Percentiles rank a stretch among this genome's conserved stretches.
These are phyloP conservation scores for Drosophila paulistorum DNA, from an alignment of 1,140 invertebrate genomes.

Conservation along the genomic window DNA sequence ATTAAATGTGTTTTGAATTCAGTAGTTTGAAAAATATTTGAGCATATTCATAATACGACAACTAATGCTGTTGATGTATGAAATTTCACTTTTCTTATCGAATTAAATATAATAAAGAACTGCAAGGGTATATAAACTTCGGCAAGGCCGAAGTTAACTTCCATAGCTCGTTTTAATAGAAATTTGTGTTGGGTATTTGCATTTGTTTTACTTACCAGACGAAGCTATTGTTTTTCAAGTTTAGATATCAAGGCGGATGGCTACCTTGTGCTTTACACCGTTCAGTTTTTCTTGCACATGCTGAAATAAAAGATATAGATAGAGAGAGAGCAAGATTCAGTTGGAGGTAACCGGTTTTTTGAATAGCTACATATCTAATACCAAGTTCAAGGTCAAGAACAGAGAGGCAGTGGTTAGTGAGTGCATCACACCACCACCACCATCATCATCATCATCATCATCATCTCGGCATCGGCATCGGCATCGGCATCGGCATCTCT, in stretches of 20 bases:
- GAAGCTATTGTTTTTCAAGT: conserved; percentile 38
- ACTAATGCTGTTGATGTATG: no score
- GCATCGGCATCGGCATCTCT: conserved; percentile 5
- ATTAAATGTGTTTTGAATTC: no score
- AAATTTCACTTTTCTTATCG: no score
- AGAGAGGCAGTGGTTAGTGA: conserved; percentile 42
- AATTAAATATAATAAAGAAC: no score
- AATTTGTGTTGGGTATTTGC: conserved; percentile 26
- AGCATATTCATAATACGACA: no score
- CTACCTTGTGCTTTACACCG: conserved; percentile 46
- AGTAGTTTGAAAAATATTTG: no score
- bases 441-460: background rate
- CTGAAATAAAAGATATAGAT: conserved; percentile 32
- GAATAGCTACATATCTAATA: conserved; percentile 73
- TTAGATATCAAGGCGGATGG: conserved; percentile 10
- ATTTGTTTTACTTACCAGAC: conserved; percentile 21
- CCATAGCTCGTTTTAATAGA: conserved; percentile 52
- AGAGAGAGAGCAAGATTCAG: conserved; percentile 31
- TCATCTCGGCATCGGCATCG: conserved; percentile 16
- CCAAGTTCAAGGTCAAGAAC: conserved; percentile 73
- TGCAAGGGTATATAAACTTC: no score
- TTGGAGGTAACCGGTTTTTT: conserved; percentile 48
- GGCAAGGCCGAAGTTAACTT: no score
- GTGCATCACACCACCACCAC: conserved; percentile 45
- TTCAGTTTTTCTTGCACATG: conserved; percentile 58